Conservation (phyloP, 2,888 invertebrate genomes). For the Nomada goodeniana region DNA sequence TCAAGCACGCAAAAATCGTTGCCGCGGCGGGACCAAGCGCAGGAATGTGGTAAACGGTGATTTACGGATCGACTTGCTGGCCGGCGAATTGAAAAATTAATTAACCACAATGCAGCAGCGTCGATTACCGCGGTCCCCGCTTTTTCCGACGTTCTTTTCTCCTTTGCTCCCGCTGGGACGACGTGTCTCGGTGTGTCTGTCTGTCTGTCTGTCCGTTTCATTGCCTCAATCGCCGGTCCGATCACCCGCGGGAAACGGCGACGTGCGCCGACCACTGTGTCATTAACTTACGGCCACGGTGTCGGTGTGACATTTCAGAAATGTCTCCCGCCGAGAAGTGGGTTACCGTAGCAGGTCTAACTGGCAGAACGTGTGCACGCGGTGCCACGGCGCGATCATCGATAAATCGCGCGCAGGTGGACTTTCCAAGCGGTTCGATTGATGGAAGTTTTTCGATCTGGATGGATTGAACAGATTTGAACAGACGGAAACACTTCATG, state of each 20-base stretch:
- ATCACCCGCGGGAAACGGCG: constrained; percentile 27
- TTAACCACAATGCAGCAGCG: constrained; percentile 40
- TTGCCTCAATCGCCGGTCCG: background rate
- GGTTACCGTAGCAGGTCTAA: constrained; percentile 59
- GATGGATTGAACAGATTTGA: too few species aligned
- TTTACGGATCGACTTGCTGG: constrained; percentile 36
- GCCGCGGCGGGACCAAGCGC: background rate
- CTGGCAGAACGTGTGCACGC: constrained; percentile 27
- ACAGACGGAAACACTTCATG: too few species aligned
- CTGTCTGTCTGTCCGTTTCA: constrained; percentile 3
- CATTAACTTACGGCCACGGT: constrained; percentile 60
- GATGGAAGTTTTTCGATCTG: background rate
- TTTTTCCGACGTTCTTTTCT: constrained; percentile 24
- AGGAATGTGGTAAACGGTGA: constrained; percentile 36
- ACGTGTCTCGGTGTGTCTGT: constrained; percentile 5
- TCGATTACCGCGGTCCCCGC: constrained; percentile 43
- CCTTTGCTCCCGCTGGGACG: constrained; percentile 9
- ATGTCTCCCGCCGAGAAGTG: constrained; percentile 58
- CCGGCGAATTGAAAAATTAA: constrained; percentile 47
- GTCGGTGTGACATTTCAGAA: constrained; percentile 64
- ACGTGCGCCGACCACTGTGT: constrained; percentile 51
- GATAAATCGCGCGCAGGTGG: constrained; percentile 39
- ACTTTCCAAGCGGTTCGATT: constrained; percentile 19
- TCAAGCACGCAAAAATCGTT: background rate
- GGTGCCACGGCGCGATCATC: constrained; percentile 6